Conservation (phyloP, 2,797 vertebrate genomes). For the Gobio occitaniae region DNA sequence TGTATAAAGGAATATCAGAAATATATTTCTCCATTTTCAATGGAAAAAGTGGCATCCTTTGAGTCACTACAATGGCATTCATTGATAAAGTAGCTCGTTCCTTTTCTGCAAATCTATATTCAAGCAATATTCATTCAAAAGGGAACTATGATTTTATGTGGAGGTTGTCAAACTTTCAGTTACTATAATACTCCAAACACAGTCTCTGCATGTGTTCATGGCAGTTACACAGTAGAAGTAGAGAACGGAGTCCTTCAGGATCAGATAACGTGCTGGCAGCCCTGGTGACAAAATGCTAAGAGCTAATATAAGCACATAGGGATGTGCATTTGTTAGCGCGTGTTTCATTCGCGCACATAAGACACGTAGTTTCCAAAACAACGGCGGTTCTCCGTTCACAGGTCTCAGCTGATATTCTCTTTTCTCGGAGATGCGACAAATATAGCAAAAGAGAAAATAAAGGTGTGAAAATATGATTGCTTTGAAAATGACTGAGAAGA, state of each 20-base stretch:
- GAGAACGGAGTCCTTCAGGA: constrained; percentile 29
- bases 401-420: constrained; percentile 6
- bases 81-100: constrained; percentile 25
- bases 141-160: constrained; percentile 2
- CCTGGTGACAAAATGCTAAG: constrained; percentile 46
- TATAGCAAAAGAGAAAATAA: constrained; percentile 5
- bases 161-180: neutral
- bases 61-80: constrained; percentile 26
- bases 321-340: constrained; percentile 31
- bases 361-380: constrained; percentile 29
- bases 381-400: neutral
- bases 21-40: neutral
- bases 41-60: neutral
- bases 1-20: neutral
- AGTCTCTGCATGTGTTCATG: constrained; percentile 4
- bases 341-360: neutral
- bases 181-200: constrained; percentile 19
- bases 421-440: neutral
- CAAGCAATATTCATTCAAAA: constrained; percentile 9
- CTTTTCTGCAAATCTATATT: constrained; percentile 31
- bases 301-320: constrained; percentile 68
- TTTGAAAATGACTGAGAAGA: neutral
- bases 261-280: constrained; percentile 54
- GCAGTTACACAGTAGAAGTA: constrained; percentile 12
- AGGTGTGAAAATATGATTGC: constrained; percentile 10